Conservation (phyloP, 2,113 vertebrate genomes). For the Leucopsar rothschildi region DNA sequence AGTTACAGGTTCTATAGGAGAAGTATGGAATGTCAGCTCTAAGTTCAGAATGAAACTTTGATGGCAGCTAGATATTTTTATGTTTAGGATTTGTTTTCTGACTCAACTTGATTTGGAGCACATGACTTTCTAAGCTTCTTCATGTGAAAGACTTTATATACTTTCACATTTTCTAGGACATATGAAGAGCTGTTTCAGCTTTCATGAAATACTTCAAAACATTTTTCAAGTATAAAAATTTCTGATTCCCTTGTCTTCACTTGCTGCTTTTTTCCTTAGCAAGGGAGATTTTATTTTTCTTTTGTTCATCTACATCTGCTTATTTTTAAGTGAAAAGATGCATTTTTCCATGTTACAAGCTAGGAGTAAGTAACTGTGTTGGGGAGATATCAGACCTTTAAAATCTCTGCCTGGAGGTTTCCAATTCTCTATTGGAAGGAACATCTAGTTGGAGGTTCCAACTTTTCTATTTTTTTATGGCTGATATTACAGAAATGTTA, state of each 20-base stretch:
- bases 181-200: neutral
- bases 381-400: neutral
- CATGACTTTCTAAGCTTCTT: neutral
- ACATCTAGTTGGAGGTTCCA: too few species aligned
- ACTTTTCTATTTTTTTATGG: neutral
- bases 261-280: neutral
- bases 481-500: neutral
- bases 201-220: neutral
- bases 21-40: conserved; percentile 39
- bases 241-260: neutral
- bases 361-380: neutral
- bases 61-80: neutral
- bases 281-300: neutral
- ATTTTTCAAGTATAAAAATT: neutral
- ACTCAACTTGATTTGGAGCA: neutral
- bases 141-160: neutral
- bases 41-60: conserved; percentile 10
- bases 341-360: neutral
- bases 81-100: neutral
- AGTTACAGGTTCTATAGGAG: neutral
- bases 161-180: neutral
- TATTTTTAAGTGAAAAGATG: neutral
- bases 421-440: neutral
- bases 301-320: neutral
- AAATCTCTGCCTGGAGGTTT: neutral